Evolutionary conservation across 2,797 vertebrate genomes (phyloP), one percentile per base, ranked within the genome.

Genomic region (Loris lydekkerianus): DNA sequence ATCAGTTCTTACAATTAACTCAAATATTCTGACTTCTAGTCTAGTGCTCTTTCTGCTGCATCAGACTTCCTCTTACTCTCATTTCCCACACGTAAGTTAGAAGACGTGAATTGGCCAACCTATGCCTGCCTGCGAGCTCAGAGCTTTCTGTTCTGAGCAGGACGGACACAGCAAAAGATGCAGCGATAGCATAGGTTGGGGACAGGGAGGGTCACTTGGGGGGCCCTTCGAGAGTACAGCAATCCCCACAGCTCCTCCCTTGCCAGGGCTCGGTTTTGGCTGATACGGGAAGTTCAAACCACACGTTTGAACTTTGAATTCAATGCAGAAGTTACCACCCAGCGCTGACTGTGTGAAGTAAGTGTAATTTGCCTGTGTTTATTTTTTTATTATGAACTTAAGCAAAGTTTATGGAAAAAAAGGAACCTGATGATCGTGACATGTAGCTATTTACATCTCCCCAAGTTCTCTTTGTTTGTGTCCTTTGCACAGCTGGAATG

Each of bases 401-500:
- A 91, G 83, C 91, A 85, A 96, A 96, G 84, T 95, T 96, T 89
- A 86, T 91, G 94, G 82, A 21, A 75, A 95, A 78, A 94, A 93
- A 34, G 88, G 94, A 86, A 60, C 67, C 78, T 2, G 31, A 15
- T n/a, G 86, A 61, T 80, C 27, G 7, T 43, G 88, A 82, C 80
- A 46, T 0, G 2, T 18, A 25, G 75, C 82, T 80, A 72, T 95
- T 92, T 75, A 75, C 86, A 37, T 91, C 46, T 63, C 58, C 63
- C 53, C 69, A 46, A 25, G 25, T 40, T 83, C 77, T 77, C 86
- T 91, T 49, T 37, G 58, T 72, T 27, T 29, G 56, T 3, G 17
- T 37, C 90, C 85, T 95, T 80, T 87, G 63, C 37, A 27, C 81
- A 96, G 94, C 90, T 95, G 77, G 56, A 46, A 49, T 31, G 87